phyloP scores from a whole-genome alignment of 2,797 vertebrate genomes.

The Pagetopsis macropterus region DNA sequence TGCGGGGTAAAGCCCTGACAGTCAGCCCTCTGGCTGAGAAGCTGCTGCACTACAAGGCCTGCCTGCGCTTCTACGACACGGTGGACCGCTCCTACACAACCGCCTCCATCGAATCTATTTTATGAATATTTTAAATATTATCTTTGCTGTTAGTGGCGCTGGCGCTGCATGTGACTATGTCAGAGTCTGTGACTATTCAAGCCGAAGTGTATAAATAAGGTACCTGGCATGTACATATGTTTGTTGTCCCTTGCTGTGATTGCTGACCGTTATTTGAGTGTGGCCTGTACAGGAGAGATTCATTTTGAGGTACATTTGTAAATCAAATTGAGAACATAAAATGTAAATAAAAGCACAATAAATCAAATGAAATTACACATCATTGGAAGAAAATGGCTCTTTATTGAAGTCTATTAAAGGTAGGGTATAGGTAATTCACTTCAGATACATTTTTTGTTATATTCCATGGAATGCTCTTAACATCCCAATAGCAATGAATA shows the following conservation, averaged over 20 bases:
- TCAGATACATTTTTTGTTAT: too few relatives aligned
- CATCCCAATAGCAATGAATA: too few relatives aligned
- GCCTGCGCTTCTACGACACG: slow-evolving; percentile 86
- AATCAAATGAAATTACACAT: not conserved
- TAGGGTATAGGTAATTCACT: too few relatives aligned
- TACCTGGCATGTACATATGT: slow-evolving; percentile 10
- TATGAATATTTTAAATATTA: slow-evolving; percentile 64
- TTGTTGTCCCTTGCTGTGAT: not conserved
- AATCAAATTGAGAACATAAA: not conserved
- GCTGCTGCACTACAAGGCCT: slow-evolving; percentile 85
- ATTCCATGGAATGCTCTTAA: too few relatives aligned
- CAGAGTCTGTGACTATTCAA: not conserved
- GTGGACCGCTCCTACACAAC: slow-evolving; percentile 80
- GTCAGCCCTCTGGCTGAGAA: slow-evolving; percentile 85
- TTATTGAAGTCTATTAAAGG: not conserved
- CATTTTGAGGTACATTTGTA: not conserved
- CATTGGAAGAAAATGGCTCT: not conserved
- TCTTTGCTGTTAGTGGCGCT: slow-evolving; percentile 57
- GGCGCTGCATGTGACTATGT: slow-evolving; percentile 66
- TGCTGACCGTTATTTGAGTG: not conserved
- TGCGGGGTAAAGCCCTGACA: slow-evolving; percentile 75
- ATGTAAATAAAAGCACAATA: not conserved
- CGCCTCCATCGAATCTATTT: slow-evolving; percentile 79
- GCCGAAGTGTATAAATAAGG: not conserved
- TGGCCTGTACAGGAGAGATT: not conserved